Evolutionary conservation across 2,113 vertebrate genomes (phyloP).

Genomic region (Microcebus jonahi): DNA sequence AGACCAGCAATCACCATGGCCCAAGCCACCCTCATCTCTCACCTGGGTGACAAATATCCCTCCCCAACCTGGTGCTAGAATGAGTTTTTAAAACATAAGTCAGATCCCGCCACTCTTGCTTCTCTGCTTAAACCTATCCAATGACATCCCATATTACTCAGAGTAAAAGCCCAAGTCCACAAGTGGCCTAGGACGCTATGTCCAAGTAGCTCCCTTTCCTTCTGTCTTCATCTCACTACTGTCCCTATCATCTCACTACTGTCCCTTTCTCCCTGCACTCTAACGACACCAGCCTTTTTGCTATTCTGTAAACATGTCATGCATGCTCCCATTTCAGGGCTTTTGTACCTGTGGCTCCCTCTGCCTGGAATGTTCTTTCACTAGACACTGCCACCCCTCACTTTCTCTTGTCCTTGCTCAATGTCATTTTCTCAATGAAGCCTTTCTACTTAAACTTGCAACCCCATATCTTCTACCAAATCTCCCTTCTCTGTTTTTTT

Average conservation of each 20-base stretch:
- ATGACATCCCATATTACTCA: not conserved
- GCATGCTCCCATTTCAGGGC: not conserved
- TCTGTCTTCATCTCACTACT: not conserved
- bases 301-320: no score
- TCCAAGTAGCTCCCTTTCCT: not conserved
- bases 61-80: not conserved
- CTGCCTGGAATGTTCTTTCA: not conserved
- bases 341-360: not conserved
- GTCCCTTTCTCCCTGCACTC: rapidly evolving
- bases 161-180: not conserved
- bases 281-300: not conserved
- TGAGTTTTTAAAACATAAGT: not conserved
- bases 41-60: not conserved
- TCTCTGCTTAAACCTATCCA: not conserved
- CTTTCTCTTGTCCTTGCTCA: not conserved
- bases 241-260: not conserved
- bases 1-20: not conserved
- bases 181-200: not conserved
- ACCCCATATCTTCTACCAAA: not conserved
- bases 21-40: not conserved
- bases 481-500: not conserved
- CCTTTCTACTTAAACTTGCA: not conserved
- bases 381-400: not conserved
- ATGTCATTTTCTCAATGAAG: not conserved
- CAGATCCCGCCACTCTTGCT: not conserved